phyloP scores from a whole-genome alignment of 2,113 vertebrate species.

The Petaurus breviceps region DNA sequence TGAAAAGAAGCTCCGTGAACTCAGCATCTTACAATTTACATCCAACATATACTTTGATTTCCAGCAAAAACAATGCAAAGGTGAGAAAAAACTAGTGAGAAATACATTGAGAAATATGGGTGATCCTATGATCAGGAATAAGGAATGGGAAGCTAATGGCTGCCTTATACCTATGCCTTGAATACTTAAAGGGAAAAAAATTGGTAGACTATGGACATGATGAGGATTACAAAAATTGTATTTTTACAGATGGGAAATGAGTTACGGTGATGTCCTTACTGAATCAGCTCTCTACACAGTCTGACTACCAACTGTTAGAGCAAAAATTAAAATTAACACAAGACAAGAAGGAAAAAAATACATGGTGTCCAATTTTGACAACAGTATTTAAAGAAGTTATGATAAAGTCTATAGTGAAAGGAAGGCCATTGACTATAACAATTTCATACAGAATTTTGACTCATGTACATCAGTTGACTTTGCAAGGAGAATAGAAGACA shows the following conservation, averaged over 20 bases:
- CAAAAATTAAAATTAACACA: neutral
- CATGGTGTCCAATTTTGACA: neutral
- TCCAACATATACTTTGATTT: neutral
- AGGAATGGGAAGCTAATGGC: neutral
- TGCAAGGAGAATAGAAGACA: neutral
- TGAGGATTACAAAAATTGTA: neutral
- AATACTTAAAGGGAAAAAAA: neutral
- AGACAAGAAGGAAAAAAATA: neutral
- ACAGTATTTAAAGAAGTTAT: neutral
- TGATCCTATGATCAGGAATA: neutral
- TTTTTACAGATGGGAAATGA: neutral
- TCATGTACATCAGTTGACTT: neutral
- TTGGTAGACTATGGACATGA: neutral
- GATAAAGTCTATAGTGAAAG: neutral
- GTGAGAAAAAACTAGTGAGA: neutral
- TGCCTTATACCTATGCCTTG: neutral
- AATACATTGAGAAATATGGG: neutral
- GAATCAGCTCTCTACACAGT: neutral
- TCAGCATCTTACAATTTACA: neutral
- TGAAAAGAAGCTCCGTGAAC: neutral
- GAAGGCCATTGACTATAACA: neutral
- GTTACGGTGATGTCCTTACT: neutral
- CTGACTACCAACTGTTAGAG: neutral
- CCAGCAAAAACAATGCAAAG: neutral
- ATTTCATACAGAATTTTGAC: neutral